Evolutionary conservation across 2,797 vertebrate species (phyloP).

Genomic region (Rhodeus uyekii): DNA sequence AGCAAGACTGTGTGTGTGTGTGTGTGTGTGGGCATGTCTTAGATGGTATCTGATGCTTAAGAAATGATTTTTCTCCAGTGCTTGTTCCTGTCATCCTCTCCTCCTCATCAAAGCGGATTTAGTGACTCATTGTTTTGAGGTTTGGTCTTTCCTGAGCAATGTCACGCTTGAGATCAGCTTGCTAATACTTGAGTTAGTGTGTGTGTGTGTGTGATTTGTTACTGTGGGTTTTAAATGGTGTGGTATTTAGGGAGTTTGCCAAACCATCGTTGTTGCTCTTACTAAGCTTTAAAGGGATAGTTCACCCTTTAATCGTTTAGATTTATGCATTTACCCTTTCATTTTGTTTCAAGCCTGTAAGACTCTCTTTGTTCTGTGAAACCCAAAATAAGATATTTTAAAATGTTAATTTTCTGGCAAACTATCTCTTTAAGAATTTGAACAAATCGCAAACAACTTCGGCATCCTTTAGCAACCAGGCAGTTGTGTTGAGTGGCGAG

Average conservation of each 20-base stretch:
- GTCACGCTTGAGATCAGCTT: slow-evolving; percentile 27
- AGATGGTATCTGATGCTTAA: slow-evolving; percentile 4
- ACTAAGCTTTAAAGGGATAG: not conserved
- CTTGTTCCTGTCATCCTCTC: slow-evolving; percentile 17
- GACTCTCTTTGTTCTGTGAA: not conserved
- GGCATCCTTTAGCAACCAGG: not conserved
- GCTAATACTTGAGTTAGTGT: slow-evolving; percentile 1
- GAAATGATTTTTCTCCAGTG: not conserved
- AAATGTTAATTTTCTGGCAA: not conserved
- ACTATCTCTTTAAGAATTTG: not conserved
- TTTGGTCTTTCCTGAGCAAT: slow-evolving; percentile 7
- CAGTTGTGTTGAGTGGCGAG: not conserved
- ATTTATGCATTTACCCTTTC: not conserved
- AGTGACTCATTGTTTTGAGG: slow-evolving; percentile 41
- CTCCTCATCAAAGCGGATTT: slow-evolving; percentile 33
- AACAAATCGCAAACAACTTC: not conserved
- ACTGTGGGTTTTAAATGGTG: not conserved
- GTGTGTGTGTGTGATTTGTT: not conserved
- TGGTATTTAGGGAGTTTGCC: not conserved
- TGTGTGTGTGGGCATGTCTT: not conserved
- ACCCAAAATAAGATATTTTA: not conserved
- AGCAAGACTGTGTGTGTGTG: not conserved
- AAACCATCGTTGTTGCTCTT: not conserved
- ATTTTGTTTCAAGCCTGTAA: not conserved
- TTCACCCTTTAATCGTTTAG: not conserved